Evolutionary conservation across 1,140 invertebrate species (phyloP), one percentile per base, ranked within the genome.

Genomic region (Colletes latitarsis): DNA sequence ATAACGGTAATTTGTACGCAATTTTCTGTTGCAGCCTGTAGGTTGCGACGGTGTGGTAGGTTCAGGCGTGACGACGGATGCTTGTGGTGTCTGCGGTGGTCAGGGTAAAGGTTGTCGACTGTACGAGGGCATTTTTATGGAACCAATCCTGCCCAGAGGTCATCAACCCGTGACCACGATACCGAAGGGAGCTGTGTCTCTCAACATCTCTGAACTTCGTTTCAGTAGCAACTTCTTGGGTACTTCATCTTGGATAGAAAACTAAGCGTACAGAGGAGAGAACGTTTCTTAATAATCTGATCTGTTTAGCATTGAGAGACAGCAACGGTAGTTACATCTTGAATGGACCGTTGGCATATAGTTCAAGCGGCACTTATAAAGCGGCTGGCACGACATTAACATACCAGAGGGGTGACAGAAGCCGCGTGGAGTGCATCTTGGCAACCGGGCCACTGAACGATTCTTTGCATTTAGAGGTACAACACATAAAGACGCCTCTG

Each of bases 201-300:
- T 99, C 81, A 97, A 98, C 88, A 96, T 99, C 88, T 96, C 97
- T 15, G 98, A 99, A 93, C 93, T 98, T 55, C 95, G 96, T 73
- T 95, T 96, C 85, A 98, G 96, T 87, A 95, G 95, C 68, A 99
- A 99, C 93, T 97, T 97, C 92, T 94, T 99, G 87, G 98, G 98
- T 98, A 92, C 17, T 41, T 3, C 14, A 66, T 17, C 30, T 30
- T 15, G 39, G 0, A 9, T 9, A 9, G 43, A 9, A 46, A 46
- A 9, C 43, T 46, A 46, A 46, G 9, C 4, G 43, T 46, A 9
- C 43, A 8, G 9, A 95, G 95, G 9, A 46, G 43, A 12, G n/a
- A 49, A 68, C 19, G 46, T 39, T 72, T 78, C 43, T 55, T 46
- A 72, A 82, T 64, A 64, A 82, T 82, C 75, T 21, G 60, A 82